Conservation (phyloP, 2,797 vertebrate genomes). For the Scolopax rusticola region DNA sequence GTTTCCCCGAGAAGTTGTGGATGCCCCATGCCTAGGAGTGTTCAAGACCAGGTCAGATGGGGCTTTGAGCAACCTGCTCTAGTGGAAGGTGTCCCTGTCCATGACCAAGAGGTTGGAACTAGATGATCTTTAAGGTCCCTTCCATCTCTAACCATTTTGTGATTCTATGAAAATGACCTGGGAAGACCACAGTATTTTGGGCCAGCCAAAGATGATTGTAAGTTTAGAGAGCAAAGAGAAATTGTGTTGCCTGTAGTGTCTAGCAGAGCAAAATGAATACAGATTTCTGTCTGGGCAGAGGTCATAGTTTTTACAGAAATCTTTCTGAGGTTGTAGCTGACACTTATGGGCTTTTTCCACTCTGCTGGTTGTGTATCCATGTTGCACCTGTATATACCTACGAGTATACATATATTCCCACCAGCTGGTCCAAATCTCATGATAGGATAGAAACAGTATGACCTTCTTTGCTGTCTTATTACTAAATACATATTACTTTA, state of each 20-base stretch:
- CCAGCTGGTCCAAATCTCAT: fast-evolving
- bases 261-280: neutral
- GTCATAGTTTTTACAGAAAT: neutral
- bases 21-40: neutral
- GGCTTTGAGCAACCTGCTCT: neutral
- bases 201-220: neutral
- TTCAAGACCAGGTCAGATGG: neutral
- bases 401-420: neutral
- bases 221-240: neutral
- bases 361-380: neutral
- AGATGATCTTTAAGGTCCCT: neutral
- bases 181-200: neutral
- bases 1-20: neutral
- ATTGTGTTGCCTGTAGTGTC: neutral
- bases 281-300: neutral
- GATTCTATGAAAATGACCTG: neutral
- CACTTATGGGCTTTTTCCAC: neutral
- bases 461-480: neutral
- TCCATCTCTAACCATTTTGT: neutral
- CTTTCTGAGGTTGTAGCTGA: neutral
- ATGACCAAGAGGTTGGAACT: neutral
- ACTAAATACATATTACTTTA: fast-evolving
- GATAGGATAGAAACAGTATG: neutral
- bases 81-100: neutral
- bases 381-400: neutral